Base-by-base conservation (phyloP, 2,888 invertebrate genomes). In the Stenichneumon culpator region DNA sequence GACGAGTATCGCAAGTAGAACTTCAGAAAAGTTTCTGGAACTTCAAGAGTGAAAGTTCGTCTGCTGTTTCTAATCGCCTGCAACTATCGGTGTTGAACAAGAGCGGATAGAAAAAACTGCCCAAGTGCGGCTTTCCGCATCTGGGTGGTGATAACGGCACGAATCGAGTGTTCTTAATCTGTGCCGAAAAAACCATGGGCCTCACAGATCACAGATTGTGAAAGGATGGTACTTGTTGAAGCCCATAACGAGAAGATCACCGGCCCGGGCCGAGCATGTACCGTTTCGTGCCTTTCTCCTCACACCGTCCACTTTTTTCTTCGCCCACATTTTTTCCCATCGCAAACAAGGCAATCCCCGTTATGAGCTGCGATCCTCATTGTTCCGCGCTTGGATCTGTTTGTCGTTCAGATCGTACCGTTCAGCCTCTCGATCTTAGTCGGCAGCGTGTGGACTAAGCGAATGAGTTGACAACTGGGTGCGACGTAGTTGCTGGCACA, bases 201-300 rank as follows among this genome's bases (percentile, higher is more conserved):
- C 70, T 36, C 44, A 50, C 3, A 16, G 77, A 80, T 63, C 28
- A 25, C 39, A 22, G 44, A 14, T 52, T 60, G 68, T 79, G 85
- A 82, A 79, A 67, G 72, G 79, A 72, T 73, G 36, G 44, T 75
- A 28, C 36, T 39, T 52, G 75, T 67, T 67, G 50, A 22, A n/a
- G 32, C n/a, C 36, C 22, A 25, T 67, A 11, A 67, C 67, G 39
- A 32, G 25, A 5, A 52, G 39, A 67, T 52, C 67, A 39, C 4
- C 39, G n/a, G 39, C 68, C 63, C 25, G 50, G n/a, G 82, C 79
- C 54, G 85, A 74, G 73, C 77, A 65, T 65, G 82, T 86, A 86
- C 86, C 86, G 86, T 86, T 86, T 68, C 50, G 16, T n/a, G 73
- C 82, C 80, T 86, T 86, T 86, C 82, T 86, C 86, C 82, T 68